Conservation (phyloP, 2,797 vertebrate genomes). For the Pampus argenteus region DNA sequence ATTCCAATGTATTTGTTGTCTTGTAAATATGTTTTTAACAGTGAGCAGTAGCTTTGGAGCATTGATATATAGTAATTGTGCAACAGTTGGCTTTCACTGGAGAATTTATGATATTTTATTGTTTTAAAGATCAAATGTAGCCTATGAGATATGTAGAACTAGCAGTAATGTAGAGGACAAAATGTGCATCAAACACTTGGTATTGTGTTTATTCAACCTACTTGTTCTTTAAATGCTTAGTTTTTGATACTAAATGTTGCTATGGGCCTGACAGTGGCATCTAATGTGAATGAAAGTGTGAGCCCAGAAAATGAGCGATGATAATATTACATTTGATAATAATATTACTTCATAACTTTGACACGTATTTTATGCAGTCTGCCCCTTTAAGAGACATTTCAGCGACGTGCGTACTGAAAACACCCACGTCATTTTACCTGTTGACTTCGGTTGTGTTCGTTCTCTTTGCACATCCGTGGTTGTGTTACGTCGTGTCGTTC, state of each 20-base stretch:
- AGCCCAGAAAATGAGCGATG: background rate
- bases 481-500: background rate
- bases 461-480: too few species aligned
- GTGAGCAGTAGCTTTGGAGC: too few species aligned
- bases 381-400: constrained; percentile 34
- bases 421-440: constrained; percentile 3
- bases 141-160: background rate
- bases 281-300: background rate
- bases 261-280: background rate
- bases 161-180: background rate
- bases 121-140: background rate
- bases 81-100: too few species aligned
- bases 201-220: background rate
- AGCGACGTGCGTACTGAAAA: constrained; percentile 20
- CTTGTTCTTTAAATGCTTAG: too few species aligned
- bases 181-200: background rate
- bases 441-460: background rate
- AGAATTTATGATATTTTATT: background rate
- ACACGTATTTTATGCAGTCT: background rate
- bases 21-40: background rate
- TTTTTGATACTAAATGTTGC: background rate
- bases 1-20: background rate
- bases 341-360: background rate
- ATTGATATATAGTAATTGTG: too few species aligned
- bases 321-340: background rate